Percentiles rank a stretch among this genome's conserved stretches.
Conservation (phyloP, 1,140 invertebrate species). For the Leptinotarsa undecemlineata region DNA sequence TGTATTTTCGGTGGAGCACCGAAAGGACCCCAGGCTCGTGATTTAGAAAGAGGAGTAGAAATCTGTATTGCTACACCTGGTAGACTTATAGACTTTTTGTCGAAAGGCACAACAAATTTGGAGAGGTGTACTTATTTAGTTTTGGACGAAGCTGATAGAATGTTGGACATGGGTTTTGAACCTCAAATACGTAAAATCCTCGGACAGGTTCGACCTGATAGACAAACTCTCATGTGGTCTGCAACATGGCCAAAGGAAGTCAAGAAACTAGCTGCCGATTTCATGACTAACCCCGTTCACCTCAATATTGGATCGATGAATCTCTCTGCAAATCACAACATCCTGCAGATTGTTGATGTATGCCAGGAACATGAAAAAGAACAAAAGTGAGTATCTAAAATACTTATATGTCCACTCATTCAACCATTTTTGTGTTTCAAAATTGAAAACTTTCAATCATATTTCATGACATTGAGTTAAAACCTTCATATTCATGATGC, state of each 20-base stretch:
- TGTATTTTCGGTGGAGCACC: slow-evolving; percentile 96
- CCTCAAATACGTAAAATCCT: slow-evolving; percentile 99
- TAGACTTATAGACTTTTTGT: slow-evolving; percentile 93
- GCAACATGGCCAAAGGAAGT: slow-evolving; percentile 99
- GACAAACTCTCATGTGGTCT: slow-evolving; percentile 97
- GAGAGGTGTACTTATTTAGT: slow-evolving; percentile 88
- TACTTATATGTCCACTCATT: no score
- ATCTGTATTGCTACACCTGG: slow-evolving; percentile 95
- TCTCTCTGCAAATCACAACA: slow-evolving; percentile 95
- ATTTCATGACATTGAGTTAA: no score
- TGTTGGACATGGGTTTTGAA: slow-evolving; percentile 99
- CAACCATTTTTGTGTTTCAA: no score
- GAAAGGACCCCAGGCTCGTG: slow-evolving; percentile 82
- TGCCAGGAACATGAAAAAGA: slow-evolving; percentile 89
- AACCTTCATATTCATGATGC: no score
- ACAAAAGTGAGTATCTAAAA: slow-evolving; percentile 68
- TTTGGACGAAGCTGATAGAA: slow-evolving; percentile 95
- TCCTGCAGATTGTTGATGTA: slow-evolving; percentile 92
- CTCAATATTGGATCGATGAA: slow-evolving; percentile 93
- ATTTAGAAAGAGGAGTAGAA: slow-evolving; percentile 87
- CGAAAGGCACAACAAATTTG: slow-evolving; percentile 81
- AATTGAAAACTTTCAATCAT: no score
- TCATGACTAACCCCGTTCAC: slow-evolving; percentile 83
- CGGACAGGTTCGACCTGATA: slow-evolving; percentile 90
- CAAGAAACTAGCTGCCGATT: slow-evolving; percentile 90